Percentiles rank a stretch among this genome's conserved stretches.
phyloP scores from a whole-genome alignment of 2,797 vertebrate species.

The Peromyscus melanophrys region DNA sequence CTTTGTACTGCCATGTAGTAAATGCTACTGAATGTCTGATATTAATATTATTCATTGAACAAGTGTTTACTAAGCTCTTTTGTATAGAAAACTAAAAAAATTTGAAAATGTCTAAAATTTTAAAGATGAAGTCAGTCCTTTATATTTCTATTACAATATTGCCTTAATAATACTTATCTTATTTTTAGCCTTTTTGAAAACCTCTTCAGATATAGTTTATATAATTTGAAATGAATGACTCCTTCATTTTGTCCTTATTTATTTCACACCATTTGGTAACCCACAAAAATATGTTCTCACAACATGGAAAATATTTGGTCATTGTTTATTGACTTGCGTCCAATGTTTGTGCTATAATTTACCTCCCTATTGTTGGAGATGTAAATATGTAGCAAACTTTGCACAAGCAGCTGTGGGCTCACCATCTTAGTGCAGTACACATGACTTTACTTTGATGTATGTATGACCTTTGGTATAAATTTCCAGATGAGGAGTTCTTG shows the following conservation, averaged over 20 bases:
- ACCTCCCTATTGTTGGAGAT: neutral
- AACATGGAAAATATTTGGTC: slow-evolving; percentile 44
- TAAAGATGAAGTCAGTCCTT: slow-evolving; percentile 52
- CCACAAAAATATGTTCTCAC: neutral
- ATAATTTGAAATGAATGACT: slow-evolving; percentile 64
- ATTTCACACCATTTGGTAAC: slow-evolving; percentile 30
- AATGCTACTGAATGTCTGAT: slow-evolving; percentile 3
- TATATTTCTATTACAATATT: slow-evolving; percentile 9
- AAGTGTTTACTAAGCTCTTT: slow-evolving; percentile 35
- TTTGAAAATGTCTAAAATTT: slow-evolving; percentile 16
- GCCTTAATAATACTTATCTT: neutral
- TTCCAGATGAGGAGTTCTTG: slow-evolving; percentile 14
- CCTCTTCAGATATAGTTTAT: slow-evolving; percentile 20
- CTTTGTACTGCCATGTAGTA: neutral
- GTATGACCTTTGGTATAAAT: slow-evolving; percentile 8
- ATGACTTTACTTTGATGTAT: slow-evolving; percentile 56
- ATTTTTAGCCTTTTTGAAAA: neutral
- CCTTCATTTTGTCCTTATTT: slow-evolving; percentile 50
- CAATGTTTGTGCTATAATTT: slow-evolving; percentile 17
- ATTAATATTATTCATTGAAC: slow-evolving; percentile 46
- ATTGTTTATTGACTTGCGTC: slow-evolving; percentile 49
- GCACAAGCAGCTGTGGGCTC: slow-evolving; percentile 29
- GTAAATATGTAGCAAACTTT: slow-evolving; percentile 44
- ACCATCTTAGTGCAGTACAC: neutral
- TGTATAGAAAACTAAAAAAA: slow-evolving; percentile 2